Evolutionary conservation across 2,888 invertebrate genomes (phyloP), one percentile per base, ranked within the genome.

Genomic region (Calameuta filiformis): DNA sequence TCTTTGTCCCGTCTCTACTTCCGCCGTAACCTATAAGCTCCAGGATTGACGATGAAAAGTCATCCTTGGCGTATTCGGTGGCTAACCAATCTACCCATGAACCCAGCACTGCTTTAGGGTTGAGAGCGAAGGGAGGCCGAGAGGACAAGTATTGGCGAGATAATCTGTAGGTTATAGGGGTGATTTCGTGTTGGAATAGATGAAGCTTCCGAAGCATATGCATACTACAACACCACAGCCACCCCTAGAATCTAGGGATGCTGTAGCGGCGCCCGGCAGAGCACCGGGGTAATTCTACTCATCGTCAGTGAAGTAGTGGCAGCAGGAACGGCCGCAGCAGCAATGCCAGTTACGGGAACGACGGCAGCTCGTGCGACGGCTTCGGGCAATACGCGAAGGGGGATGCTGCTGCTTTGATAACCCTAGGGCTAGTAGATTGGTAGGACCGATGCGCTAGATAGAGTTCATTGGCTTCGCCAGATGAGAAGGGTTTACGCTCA

Each of bases 371-470:
- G 56, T 56, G 56, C 0, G 23, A 56, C 75, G 75, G 69, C 79
- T 78, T 75, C 73, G 37, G 75, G 75, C 68, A 40, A 40, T 79
- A 78, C 75, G 56, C 56, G 23, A 56, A 56, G 56, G 23, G 56
- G 56, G 33, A 35, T 30, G 74, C 76, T 80, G 77, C 76, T 80
- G 81, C 89, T 89, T 90, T 89, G 89, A 90, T 89, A 89, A 87
- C 89, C 86, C 85, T 85, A 85, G 87, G 88, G 86, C 86, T 86
- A 87, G 89, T 88, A 88, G 88, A 90, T 90, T 89, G 89, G 89
- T 84, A 86, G 85, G 84, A 84, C 84, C 83, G 86, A 88, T 89
- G 88, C 86, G 85, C 89, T 82, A 86, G 87, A 88, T 89, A 88
- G 87, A 88, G 87, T 89, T 89, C 89, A 89, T 88, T 89, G 88